phyloP scores from a whole-genome alignment of 1,140 invertebrate species.

The Eubasilissa regina region DNA sequence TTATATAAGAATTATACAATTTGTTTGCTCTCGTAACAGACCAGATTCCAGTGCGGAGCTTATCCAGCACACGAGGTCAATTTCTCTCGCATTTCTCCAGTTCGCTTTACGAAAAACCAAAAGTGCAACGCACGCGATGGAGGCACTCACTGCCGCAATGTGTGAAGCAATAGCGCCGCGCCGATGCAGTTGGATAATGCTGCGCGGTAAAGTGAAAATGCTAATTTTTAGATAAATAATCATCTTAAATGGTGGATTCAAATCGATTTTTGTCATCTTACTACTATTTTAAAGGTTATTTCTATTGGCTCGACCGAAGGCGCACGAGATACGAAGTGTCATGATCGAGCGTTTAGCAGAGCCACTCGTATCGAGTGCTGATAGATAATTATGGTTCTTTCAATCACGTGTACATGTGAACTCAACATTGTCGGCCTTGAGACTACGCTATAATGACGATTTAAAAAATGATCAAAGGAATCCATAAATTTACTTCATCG shows the following conservation, averaged over 20 bases:
- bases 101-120: conserved; percentile 28
- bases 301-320: too few relatives aligned
- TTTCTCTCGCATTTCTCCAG: conserved; percentile 50
- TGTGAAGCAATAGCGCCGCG: neutral
- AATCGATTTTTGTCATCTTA: too few relatives aligned
- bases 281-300: too few relatives aligned
- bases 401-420: too few relatives aligned
- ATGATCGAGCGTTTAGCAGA: too few relatives aligned
- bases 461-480: neutral
- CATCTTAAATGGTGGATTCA: too few relatives aligned
- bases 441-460: neutral
- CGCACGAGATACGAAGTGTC: too few relatives aligned
- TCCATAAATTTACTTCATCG: neutral
- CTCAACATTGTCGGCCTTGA: too few relatives aligned
- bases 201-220: too few relatives aligned
- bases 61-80: conserved; percentile 50
- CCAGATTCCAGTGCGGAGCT: conserved; percentile 8
- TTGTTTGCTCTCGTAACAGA: conserved; percentile 39
- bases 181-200: conserved; percentile 10
- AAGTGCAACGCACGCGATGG: conserved; percentile 24
- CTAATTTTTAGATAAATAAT: too few relatives aligned
- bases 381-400: too few relatives aligned
- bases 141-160: neutral
- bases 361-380: too few relatives aligned
- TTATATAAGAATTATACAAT: neutral